Evolutionary conservation across 1,140 invertebrate genomes (phyloP).

Genomic region (Tetramorium simillimum): DNA sequence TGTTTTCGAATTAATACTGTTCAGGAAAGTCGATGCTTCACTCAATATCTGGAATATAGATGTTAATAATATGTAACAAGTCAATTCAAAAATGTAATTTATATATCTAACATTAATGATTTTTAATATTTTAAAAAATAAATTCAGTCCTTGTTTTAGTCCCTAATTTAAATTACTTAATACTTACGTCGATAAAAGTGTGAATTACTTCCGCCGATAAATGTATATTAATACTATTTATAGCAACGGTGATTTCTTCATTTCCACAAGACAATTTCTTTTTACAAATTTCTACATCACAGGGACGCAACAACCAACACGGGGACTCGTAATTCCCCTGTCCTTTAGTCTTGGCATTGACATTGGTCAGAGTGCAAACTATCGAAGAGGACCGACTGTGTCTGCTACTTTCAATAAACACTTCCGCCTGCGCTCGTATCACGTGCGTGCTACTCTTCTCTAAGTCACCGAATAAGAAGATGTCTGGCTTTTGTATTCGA

Average conservation of each 20-base stretch:
- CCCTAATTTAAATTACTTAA: not conserved
- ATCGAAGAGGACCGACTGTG: constrained; percentile 89
- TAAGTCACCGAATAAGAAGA: constrained; percentile 91
- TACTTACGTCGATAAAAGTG: constrained; percentile 87
- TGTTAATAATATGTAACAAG: not conserved
- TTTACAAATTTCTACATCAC: constrained; percentile 90
- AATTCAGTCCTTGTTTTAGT: not conserved
- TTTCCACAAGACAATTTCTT: constrained; percentile 88
- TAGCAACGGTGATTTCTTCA: constrained; percentile 86
- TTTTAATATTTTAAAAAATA: not conserved
- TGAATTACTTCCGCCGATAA: constrained; percentile 91
- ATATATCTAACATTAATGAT: not conserved
- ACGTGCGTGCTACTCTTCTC: constrained; percentile 90
- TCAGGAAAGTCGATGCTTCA: constrained; percentile 69
- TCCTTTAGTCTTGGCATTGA: constrained; percentile 87
- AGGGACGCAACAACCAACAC: constrained; percentile 88
- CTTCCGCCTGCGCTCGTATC: constrained; percentile 90
- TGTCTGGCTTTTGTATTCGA: constrained; percentile 91
- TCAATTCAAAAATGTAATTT: not conserved
- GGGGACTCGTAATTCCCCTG: constrained; percentile 77
- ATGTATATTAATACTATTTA: constrained; percentile 90
- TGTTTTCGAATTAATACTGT: constrained; percentile 75
- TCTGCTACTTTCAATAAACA: constrained; percentile 90
- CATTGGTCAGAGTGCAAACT: constrained; percentile 88
- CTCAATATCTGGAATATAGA: constrained; percentile 71